A percentile compares a stretch with the other conserved stretches of the same genome.
phyloP scores from a whole-genome alignment of 2,113 vertebrate genomes.

The Mola mola region DNA sequence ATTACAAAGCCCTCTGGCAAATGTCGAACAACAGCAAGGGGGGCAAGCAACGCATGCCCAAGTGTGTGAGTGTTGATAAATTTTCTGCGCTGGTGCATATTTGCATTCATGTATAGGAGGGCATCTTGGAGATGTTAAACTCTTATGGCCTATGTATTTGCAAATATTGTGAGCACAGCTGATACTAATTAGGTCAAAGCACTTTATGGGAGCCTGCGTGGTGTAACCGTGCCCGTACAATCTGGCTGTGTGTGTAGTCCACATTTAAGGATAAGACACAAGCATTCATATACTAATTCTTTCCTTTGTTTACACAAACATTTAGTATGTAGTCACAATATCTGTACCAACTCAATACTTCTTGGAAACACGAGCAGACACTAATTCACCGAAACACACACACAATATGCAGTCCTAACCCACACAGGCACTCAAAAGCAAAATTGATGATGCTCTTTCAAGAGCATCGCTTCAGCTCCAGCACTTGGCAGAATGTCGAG shows the following conservation, averaged over 20 bases:
- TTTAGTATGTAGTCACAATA: slow-evolving; percentile 19
- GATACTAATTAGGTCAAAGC: slow-evolving; percentile 58
- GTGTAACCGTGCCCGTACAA: neutral
- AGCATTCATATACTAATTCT: slow-evolving; percentile 14
- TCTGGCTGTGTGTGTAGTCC: neutral
- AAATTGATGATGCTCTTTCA: slow-evolving; percentile 76
- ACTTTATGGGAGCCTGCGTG: slow-evolving; percentile 11
- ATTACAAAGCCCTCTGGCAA: slow-evolving; percentile 60
- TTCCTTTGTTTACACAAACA: slow-evolving; percentile 40
- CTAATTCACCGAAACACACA: slow-evolving; percentile 37
- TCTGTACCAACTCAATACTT: slow-evolving; percentile 28
- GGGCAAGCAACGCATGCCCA: slow-evolving; percentile 25
- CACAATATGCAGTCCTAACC: slow-evolving; percentile 36
- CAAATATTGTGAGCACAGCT: slow-evolving; percentile 41
- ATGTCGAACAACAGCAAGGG: slow-evolving; percentile 44
- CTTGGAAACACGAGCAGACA: slow-evolving; percentile 21
- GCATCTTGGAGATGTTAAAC: slow-evolving; percentile 17
- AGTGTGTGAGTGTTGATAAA: slow-evolving; percentile 21
- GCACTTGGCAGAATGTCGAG: slow-evolving; percentile 67
- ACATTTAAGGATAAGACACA: neutral
- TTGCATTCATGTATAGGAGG: slow-evolving; percentile 21
- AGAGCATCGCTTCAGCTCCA: slow-evolving; percentile 61
- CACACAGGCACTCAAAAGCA: slow-evolving; percentile 65
- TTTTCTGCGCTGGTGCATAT: slow-evolving; percentile 6
- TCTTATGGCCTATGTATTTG: slow-evolving; percentile 19